Percentiles rank a stretch among this genome's conserved stretches.
phyloP scores from a whole-genome alignment of 2,888 invertebrate species.

The Scelioninae gen. 1 region DNA sequence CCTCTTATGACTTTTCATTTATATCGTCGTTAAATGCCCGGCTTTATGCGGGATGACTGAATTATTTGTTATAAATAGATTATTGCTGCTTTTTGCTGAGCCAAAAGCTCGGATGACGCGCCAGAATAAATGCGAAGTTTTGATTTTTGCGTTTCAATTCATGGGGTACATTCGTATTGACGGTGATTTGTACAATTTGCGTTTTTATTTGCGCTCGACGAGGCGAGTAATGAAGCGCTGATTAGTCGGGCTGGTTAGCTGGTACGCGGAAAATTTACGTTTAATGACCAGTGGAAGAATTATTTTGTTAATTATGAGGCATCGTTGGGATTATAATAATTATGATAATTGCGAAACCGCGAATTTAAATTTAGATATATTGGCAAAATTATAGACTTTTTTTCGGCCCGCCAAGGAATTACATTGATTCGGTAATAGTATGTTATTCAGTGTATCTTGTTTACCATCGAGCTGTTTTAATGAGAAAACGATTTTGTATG shows the following conservation, averaged over 20 bases:
- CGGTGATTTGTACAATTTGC: neutral
- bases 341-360: constrained; percentile 28
- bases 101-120: neutral
- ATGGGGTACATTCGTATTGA: neutral
- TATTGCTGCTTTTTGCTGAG: constrained; percentile 5
- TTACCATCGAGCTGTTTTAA: constrained; percentile 5
- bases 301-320: constrained; percentile 26
- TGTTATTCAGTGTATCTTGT: constrained; percentile 17
- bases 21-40: constrained; percentile 34
- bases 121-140: neutral
- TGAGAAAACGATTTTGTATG: neutral
- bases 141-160: constrained; percentile 19
- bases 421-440: constrained; percentile 29
- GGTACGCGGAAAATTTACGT: constrained; percentile 14
- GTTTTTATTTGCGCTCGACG: constrained; percentile 1
- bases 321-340: constrained; percentile 32
- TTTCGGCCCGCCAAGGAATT: constrained; percentile 2
- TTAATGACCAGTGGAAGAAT: constrained; percentile 22
- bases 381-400: constrained; percentile 5
- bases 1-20: constrained; percentile 22
- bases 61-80: constrained; percentile 53
- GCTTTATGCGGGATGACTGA: constrained; percentile 35
- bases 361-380: constrained; percentile 27
- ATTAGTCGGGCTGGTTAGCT: constrained; percentile 27
- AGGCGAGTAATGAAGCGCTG: constrained; percentile 18